Conservation (phyloP, 2,888 invertebrate species). For the Ceratothoa steindachneri region DNA sequence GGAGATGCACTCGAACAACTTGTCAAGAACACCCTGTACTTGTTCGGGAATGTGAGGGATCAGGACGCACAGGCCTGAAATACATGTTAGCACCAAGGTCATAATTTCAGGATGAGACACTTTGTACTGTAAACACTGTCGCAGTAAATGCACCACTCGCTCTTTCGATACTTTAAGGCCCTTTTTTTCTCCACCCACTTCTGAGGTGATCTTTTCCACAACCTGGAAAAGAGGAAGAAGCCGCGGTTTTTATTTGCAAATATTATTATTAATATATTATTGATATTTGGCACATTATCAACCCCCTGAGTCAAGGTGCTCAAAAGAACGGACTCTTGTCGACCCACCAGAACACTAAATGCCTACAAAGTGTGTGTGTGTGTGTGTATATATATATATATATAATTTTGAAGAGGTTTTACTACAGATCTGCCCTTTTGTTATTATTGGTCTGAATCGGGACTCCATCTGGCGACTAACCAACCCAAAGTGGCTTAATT, state of each 20-base stretch:
- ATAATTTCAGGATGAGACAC: slow-evolving; percentile 75
- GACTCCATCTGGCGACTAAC: too few relatives aligned
- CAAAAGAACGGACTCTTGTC: too few relatives aligned
- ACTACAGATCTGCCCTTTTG: too few relatives aligned
- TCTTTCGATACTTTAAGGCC: slow-evolving; percentile 70
- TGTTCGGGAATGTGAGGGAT: slow-evolving; percentile 76
- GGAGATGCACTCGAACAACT: slow-evolving; percentile 80
- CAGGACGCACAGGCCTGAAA: slow-evolving; percentile 86
- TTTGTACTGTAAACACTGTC: slow-evolving; percentile 70
- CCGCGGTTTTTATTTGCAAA: neutral
- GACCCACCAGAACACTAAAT: too few relatives aligned
- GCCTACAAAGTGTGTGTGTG: neutral
- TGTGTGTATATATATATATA: neutral
- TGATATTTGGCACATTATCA: too few relatives aligned
- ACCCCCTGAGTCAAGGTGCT: too few relatives aligned
- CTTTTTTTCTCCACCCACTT: slow-evolving; percentile 62
- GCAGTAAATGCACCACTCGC: slow-evolving; percentile 70
- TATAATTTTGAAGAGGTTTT: too few relatives aligned
- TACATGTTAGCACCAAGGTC: slow-evolving; percentile 80
- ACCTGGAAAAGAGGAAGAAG: slow-evolving; percentile 49
- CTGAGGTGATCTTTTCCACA: slow-evolving; percentile 76
- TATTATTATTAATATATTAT: too few relatives aligned
- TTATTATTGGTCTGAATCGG: too few relatives aligned
- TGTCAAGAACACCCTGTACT: slow-evolving; percentile 75
- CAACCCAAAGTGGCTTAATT: too few relatives aligned